Percentiles rank a stretch among this genome's conserved stretches.
These are phyloP conservation scores for Himalopsyche tibetana DNA, from an alignment of 2,888 invertebrate genomes.

Conservation along the genomic window DNA sequence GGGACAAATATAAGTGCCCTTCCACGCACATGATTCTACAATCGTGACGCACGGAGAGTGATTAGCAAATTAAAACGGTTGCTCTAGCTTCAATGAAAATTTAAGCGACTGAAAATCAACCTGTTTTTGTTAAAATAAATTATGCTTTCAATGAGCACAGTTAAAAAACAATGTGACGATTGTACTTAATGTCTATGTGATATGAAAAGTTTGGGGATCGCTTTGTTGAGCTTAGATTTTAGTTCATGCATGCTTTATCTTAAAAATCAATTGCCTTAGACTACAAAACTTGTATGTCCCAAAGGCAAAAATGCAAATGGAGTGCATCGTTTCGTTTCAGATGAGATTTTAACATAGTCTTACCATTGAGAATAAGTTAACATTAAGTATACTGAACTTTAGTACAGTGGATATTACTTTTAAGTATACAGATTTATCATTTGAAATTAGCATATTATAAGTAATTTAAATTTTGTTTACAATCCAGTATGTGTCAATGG, in stretches of 20 bases:
- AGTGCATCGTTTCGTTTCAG: conserved; percentile 35
- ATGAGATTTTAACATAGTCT: not conserved
- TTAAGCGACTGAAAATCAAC: too few relatives aligned
- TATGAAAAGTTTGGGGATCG: not conserved
- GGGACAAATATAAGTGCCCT: too few relatives aligned
- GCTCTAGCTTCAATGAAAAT: too few relatives aligned
- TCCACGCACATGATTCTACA: too few relatives aligned
- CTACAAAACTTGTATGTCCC: conserved; percentile 31
- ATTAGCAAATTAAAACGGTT: too few relatives aligned
- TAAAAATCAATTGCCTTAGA: conserved; percentile 38
- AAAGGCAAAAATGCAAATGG: conserved; percentile 38
- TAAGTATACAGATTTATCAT: not conserved
- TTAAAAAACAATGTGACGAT: too few relatives aligned
- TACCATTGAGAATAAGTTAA: conserved; percentile 11
- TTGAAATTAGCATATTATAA: not conserved
- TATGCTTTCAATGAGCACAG: too few relatives aligned
- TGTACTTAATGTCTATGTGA: not conserved
- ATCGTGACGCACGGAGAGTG: too few relatives aligned
- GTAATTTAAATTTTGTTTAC: not conserved
- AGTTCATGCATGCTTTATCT: conserved; percentile 13
- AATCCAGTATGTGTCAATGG: not conserved
- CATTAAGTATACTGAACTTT: not conserved
- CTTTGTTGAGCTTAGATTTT: conserved; percentile 1
- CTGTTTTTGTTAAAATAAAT: too few relatives aligned
- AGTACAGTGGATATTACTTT: not conserved